phyloP scores from a whole-genome alignment of 1,140 invertebrate genomes.

The Apis dorsata region DNA sequence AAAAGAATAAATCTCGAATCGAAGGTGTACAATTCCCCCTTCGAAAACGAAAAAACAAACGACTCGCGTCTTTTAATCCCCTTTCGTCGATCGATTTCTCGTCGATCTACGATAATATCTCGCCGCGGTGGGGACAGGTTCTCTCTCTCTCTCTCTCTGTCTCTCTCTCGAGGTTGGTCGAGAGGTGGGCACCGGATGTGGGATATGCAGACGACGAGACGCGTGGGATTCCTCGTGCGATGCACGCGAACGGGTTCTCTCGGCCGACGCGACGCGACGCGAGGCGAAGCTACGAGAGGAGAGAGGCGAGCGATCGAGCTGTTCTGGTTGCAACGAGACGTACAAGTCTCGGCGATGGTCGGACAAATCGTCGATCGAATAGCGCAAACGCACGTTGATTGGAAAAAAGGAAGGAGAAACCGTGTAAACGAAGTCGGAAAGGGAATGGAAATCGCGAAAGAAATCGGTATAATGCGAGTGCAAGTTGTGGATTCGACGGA shows the following conservation, averaged over 20 bases:
- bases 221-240: constrained; percentile 68
- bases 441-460: background rate
- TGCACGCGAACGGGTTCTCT: constrained; percentile 30
- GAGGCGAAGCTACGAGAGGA: constrained; percentile 1
- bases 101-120: constrained; percentile 39
- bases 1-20: no score
- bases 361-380: no score
- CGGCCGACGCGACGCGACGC: no score
- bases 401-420: background rate
- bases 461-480: no score
- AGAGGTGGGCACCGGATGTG: constrained; percentile 68
- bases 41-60: no score
- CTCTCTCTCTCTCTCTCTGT: no score
- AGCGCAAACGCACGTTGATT: no score
- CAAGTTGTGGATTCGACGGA: no score
- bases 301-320: background rate
- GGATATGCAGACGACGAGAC: constrained; percentile 70
- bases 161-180: constrained; percentile 44
- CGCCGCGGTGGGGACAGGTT: constrained; percentile 57
- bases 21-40: no score
- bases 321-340: background rate
- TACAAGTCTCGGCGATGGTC: background rate
- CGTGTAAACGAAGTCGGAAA: background rate
- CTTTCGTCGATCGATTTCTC: constrained; percentile 54
- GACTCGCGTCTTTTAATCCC: background rate